phyloP scores from a whole-genome alignment of 92 coral and sea anemone species.

The Parazoanthus darwini region DNA sequence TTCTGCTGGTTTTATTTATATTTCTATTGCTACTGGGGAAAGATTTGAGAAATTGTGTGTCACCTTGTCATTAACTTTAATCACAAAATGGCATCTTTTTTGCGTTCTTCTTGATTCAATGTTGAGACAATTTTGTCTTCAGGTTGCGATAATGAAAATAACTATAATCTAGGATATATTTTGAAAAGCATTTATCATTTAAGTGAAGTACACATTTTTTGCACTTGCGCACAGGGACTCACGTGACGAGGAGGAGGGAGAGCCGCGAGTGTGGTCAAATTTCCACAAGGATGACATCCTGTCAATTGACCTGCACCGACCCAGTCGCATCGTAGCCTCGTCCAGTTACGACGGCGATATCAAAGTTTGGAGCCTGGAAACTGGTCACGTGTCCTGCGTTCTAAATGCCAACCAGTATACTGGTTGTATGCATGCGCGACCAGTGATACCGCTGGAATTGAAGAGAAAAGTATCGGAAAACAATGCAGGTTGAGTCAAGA shows the following conservation, averaged over 20 bases:
- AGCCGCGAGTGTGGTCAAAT: slow-evolving; percentile 88
- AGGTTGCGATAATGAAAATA: too few relatives aligned
- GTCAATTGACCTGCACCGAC: slow-evolving; percentile 80
- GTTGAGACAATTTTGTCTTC: too few relatives aligned
- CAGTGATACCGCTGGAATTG: slow-evolving; percentile 85
- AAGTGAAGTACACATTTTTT: not conserved
- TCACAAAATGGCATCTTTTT: too few relatives aligned
- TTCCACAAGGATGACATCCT: slow-evolving; percentile 96
- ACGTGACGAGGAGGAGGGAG: slow-evolving; percentile 87
- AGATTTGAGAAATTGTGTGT: too few relatives aligned
- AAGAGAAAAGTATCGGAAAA: slow-evolving; percentile 69
- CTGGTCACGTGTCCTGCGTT: slow-evolving; percentile 79
- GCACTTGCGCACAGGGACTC: slow-evolving; percentile 56
- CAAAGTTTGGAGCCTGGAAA: slow-evolving; percentile 94
- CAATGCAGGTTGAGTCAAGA: slow-evolving; percentile 61
- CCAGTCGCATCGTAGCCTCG: slow-evolving; percentile 82
- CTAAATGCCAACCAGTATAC: slow-evolving; percentile 74
- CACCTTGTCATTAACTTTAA: too few relatives aligned
- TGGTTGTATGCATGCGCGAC: slow-evolving; percentile 46
- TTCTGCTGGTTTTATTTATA: too few relatives aligned
- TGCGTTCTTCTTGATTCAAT: too few relatives aligned
- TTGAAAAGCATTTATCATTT: not conserved
- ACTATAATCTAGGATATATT: too few relatives aligned
- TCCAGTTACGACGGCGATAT: slow-evolving; percentile 94
- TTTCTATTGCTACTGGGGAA: too few relatives aligned